These are phyloP conservation scores for Leptocoma aspasia DNA, from an alignment of 2,113 vertebrate genomes.

Conservation along the genomic window DNA sequence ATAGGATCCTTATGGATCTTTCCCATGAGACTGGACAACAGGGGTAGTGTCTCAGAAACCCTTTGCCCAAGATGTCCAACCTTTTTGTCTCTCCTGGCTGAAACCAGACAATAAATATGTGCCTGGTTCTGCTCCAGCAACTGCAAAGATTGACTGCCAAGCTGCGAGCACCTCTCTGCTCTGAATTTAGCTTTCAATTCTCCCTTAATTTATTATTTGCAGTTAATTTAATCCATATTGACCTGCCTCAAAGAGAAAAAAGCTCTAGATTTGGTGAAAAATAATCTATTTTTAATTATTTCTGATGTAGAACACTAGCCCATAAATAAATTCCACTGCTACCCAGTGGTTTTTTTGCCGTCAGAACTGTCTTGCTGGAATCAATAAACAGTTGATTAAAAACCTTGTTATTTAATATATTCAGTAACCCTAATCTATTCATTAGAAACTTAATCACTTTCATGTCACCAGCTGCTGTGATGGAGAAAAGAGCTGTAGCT, in stretches of 20 bases:
- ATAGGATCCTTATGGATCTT: neutral
- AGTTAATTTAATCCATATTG: constrained; percentile 57
- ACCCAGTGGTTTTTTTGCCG: constrained; percentile 18
- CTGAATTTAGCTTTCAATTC: constrained; percentile 34
- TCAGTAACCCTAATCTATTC: constrained; percentile 71
- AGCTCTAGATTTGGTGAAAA: constrained; percentile 56
- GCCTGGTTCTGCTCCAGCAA: neutral
- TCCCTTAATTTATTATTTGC: constrained; percentile 61
- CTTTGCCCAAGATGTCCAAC: neutral
- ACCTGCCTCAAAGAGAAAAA: constrained; percentile 43
- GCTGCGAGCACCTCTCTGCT: neutral
- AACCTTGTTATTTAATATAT: constrained; percentile 75
- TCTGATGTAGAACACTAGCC: constrained; percentile 38
- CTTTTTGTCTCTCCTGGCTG: neutral
- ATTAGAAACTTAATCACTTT: constrained; percentile 78
- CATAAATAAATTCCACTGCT: constrained; percentile 43
- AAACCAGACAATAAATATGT: neutral
- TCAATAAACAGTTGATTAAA: constrained; percentile 77
- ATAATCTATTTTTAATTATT: constrained; percentile 72
- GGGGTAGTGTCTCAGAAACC: neutral
- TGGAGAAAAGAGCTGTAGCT: constrained; percentile 73
- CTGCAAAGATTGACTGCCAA: neutral
- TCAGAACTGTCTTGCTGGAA: constrained; percentile 69
- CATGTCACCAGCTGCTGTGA: constrained; percentile 73
- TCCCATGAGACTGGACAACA: neutral